Conservation (phyloP, 2,113 vertebrate genomes). For the Glaucidium brasilianum region DNA sequence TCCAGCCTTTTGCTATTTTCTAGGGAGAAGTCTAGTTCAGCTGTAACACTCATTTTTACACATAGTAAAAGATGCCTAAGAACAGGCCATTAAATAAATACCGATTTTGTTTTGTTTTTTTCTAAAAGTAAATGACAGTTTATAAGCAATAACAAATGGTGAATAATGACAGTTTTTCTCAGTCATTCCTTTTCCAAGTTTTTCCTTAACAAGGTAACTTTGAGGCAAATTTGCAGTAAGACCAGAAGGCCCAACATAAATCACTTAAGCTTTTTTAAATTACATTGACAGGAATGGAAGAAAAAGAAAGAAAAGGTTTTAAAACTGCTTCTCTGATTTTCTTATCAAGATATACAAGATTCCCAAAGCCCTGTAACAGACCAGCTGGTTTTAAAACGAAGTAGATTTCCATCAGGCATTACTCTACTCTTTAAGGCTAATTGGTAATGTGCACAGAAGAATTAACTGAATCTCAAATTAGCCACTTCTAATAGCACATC, state of each 20-base stretch:
- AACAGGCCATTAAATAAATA: not conserved
- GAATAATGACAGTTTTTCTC: not conserved
- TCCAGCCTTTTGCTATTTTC: not conserved
- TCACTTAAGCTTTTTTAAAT: not conserved
- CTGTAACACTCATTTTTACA: not conserved
- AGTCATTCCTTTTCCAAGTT: not conserved
- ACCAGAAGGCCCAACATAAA: not conserved
- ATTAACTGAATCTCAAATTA: conserved; percentile 17
- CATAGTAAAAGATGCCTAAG: not conserved
- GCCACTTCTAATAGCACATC: not conserved
- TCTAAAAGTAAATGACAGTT: not conserved
- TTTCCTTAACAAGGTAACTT: not conserved
- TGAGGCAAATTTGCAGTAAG: not conserved
- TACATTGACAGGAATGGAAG: not conserved
- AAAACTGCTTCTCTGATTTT: not conserved
- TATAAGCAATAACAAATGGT: not conserved
- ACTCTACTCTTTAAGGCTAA: conserved; percentile 14
- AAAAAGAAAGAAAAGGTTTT: not conserved
- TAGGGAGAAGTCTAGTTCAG: not conserved
- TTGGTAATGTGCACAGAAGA: not conserved
- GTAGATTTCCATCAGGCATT: not conserved
- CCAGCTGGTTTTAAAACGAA: not conserved
- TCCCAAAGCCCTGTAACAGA: not conserved
- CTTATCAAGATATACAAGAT: not conserved
- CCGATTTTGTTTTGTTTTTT: not conserved